Evolutionary conservation across 1,140 invertebrate species (phyloP), one percentile per base, ranked within the genome.

Genomic region (Pemphigus obesinymphae): DNA sequence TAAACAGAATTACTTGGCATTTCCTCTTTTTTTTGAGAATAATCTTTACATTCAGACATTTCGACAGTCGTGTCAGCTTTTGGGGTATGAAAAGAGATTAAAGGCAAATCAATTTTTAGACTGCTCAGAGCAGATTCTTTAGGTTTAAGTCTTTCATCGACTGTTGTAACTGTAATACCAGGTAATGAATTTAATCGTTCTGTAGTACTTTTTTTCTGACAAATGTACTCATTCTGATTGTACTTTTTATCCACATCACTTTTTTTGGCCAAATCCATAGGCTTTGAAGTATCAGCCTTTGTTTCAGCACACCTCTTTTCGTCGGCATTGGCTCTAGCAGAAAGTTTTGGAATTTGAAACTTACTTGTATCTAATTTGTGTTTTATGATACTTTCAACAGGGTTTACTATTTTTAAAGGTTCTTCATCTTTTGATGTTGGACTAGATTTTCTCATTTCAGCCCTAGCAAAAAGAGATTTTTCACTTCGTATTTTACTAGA

Each of bases 301-400:
- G 45, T 43, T 13, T 66, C 61, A 43, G 43, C 26, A 63, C 78
- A 82, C 29, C 76, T 82, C 31, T 82, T 82, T 26, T 80, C 76
- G 20, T 76, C 73, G 23, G 43, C 40, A 48, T 83, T 85, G 8
- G 80, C 53, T 66, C 90, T 85, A 0, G 91, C 90, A 0, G 92
- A 93, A 73, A 95, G 85, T 87, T 95, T 95, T 0, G 94, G 94
- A 85, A 95, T 95, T 88, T 95, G 93, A 88, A 94, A 95, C 85
- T 94, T 95, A 1, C 93, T 93, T 85, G 95, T 93, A 11, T 95
- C 86, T 26, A 92, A 91, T 84, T 94, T 94, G 61, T 93, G 53
- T n/a, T 73, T 82, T n/a, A 72, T 58, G 34, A 82, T 55, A 10
- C 53, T 72, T 0, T 72, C 50, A 58, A 73, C 68, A 23, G 82